These are phyloP conservation scores for Pandion haliaetus DNA, from an alignment of 2,113 vertebrate species.

Conservation along the genomic window DNA sequence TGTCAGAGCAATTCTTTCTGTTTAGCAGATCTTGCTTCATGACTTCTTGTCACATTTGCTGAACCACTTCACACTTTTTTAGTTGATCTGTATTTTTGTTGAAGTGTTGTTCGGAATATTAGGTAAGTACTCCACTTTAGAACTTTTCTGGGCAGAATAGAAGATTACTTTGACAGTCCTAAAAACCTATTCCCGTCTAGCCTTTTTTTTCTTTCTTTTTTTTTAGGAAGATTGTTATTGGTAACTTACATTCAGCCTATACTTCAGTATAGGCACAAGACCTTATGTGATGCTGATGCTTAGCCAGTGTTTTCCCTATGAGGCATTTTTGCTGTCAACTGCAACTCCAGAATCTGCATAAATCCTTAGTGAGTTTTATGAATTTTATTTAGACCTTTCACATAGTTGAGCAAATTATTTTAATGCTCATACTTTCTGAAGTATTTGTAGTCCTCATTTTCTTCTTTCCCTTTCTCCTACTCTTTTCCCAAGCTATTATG, in stretches of 20 bases:
- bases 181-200: neutral
- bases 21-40: neutral
- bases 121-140: neutral
- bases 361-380: neutral
- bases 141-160: neutral
- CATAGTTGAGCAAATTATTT: neutral
- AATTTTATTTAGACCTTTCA: neutral
- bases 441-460: neutral
- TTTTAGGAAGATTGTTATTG: neutral
- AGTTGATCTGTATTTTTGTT: neutral
- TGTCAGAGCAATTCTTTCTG: neutral
- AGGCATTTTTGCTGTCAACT: neutral
- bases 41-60: neutral
- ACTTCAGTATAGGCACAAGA: neutral
- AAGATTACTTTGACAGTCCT: neutral
- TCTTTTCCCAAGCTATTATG: neutral
- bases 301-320: neutral
- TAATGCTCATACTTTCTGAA: neutral
- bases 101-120: neutral
- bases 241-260: neutral
- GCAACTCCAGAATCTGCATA: neutral
- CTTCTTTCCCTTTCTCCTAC: neutral
- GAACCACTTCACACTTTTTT: neutral
- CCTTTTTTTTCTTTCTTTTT: accelerated
- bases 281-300: neutral